Percentiles rank a stretch among this genome's conserved stretches.
Conservation (phyloP, 2,888 invertebrate species). For the Mayetiola destructor region DNA sequence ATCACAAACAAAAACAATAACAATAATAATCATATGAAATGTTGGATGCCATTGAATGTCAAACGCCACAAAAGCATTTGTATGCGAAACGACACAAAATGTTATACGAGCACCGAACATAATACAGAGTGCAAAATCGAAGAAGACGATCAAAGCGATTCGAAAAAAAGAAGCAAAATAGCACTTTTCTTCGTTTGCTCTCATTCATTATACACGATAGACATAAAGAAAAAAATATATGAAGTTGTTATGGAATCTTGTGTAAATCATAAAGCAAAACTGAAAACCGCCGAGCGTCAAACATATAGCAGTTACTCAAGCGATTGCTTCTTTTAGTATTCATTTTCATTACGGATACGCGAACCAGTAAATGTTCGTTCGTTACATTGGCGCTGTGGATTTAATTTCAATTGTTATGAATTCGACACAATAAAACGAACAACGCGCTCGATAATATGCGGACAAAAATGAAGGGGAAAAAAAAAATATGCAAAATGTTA, state of each 20-base stretch:
- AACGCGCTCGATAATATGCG: neutral
- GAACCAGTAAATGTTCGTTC: neutral
- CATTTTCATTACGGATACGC: neutral
- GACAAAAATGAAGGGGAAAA: neutral
- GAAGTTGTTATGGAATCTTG: constrained; percentile 5
- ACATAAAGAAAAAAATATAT: neutral
- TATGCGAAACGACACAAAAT: neutral
- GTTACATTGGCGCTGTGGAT: neutral
- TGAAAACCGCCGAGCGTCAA: neutral
- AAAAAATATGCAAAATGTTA: constrained; percentile 5
- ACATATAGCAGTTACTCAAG: no score
- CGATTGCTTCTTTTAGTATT: no score
- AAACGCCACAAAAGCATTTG: constrained; percentile 3
- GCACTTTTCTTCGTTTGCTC: no score
- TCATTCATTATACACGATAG: no score
- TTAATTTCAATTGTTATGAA: neutral
- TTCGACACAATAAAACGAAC: neutral
- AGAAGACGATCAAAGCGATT: neutral
- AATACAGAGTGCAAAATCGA: neutral
- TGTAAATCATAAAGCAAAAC: constrained; percentile 3
- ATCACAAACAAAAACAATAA: neutral
- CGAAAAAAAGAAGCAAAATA: no score
- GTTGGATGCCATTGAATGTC: constrained; percentile 3
- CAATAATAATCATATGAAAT: neutral
- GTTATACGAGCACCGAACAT: neutral